Evolutionary conservation across 2,797 vertebrate genomes (phyloP).

Genomic region (Sphaeramia orbicularis): DNA sequence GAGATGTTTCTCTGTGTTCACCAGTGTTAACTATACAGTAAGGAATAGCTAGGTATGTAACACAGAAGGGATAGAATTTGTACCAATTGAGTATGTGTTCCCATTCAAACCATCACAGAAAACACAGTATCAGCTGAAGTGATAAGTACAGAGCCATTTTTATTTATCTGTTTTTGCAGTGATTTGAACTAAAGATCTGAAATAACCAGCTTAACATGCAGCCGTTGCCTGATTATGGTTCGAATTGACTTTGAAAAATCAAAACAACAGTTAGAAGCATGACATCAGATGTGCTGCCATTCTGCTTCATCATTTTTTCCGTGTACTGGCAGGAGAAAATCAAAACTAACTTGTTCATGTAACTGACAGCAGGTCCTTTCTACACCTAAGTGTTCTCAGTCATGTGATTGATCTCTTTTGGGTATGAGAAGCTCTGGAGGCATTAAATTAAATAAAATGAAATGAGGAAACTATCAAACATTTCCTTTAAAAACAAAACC

Average conservation of each 20-base stretch:
- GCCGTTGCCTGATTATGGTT: conserved; percentile 37
- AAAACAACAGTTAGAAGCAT: conserved; percentile 33
- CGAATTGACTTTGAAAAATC: conserved; percentile 20
- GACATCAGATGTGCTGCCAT: conserved; percentile 9
- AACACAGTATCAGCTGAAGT: background rate
- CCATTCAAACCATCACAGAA: background rate
- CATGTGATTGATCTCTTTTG: conserved; percentile 8
- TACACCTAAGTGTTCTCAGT: background rate
- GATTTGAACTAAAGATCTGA: background rate
- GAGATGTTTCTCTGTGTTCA: conserved; percentile 7
- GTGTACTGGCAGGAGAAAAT: background rate
- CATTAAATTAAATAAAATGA: background rate
- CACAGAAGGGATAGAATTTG: background rate
- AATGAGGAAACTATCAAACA: too few species aligned
- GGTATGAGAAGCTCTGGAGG: background rate
- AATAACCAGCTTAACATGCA: background rate
- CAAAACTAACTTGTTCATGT: conserved; percentile 4
- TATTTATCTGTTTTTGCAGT: background rate
- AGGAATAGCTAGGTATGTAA: background rate
- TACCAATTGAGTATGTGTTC: background rate
- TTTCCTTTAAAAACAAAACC: too few species aligned
- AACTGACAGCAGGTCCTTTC: conserved; percentile 1
- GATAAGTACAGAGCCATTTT: too few species aligned
- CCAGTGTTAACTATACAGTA: background rate
- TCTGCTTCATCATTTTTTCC: conserved; percentile 4